phyloP scores from a whole-genome alignment of 2,888 invertebrate species.

The Autographa pulchrina region DNA sequence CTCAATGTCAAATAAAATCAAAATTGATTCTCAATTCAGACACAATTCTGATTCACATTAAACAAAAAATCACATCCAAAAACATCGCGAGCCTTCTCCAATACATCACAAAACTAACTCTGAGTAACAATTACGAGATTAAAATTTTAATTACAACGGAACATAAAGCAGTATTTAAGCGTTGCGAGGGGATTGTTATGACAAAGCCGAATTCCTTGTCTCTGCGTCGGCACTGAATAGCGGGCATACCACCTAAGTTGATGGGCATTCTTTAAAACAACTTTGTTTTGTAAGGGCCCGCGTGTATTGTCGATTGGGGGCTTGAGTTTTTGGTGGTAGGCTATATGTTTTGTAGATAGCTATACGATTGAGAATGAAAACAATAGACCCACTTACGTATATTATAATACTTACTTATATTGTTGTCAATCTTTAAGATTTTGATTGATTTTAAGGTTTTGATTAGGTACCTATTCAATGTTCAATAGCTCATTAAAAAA shows the following conservation, averaged over 20 bases:
- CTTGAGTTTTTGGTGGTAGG: not conserved
- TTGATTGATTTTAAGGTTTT: too few species aligned
- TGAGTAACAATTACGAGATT: constrained; percentile 14
- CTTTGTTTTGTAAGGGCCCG: constrained; percentile 53
- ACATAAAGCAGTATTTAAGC: constrained; percentile 56
- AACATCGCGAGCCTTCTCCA: not conserved
- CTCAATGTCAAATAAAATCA: too few species aligned
- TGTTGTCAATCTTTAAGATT: too few species aligned
- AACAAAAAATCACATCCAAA: not conserved
- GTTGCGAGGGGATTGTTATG: constrained; percentile 61
- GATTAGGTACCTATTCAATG: too few species aligned
- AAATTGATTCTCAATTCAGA: too few species aligned
- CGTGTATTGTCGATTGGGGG: constrained; percentile 38
- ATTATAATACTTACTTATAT: too few species aligned
- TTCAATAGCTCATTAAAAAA: too few species aligned
- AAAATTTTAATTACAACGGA: constrained; percentile 35
- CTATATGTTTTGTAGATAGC: not conserved
- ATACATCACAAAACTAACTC: constrained; percentile 6
- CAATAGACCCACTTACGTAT: too few species aligned
- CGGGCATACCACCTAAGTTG: constrained; percentile 59
- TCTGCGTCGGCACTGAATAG: constrained; percentile 52
- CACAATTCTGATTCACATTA: not conserved
- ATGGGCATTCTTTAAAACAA: constrained; percentile 65
- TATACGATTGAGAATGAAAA: not conserved
- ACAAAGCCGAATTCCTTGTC: constrained; percentile 62